phyloP scores from a whole-genome alignment of 2,888 invertebrate genomes.

The Caenorhabditis auriculariae region DNA sequence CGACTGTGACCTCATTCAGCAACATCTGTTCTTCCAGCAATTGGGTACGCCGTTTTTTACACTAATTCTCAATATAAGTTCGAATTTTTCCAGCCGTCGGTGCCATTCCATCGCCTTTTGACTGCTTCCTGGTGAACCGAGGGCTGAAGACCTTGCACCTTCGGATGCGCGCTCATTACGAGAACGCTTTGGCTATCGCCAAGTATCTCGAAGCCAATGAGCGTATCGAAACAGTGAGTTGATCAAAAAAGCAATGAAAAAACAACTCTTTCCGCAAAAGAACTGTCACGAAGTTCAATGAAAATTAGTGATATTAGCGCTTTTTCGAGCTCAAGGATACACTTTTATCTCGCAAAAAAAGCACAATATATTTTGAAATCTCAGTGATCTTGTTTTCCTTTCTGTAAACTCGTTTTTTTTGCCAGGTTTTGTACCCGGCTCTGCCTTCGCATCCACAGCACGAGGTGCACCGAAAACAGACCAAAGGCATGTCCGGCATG shows the following conservation, averaged over 20 bases:
- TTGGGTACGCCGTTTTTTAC: slow-evolving; percentile 29
- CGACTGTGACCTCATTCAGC: slow-evolving; percentile 75
- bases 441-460: slow-evolving; percentile 85
- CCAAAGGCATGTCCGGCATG: slow-evolving; percentile 84
- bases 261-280: background rate
- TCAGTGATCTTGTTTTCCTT: too few species aligned
- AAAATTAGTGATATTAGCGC: background rate
- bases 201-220: slow-evolving; percentile 80
- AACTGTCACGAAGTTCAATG: background rate
- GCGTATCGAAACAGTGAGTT: slow-evolving; percentile 74
- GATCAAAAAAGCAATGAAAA: background rate
- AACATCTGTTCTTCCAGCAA: slow-evolving; percentile 74
- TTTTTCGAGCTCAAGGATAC: too few species aligned
- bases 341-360: too few species aligned
- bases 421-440: slow-evolving; percentile 66
- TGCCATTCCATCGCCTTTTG: slow-evolving; percentile 91
- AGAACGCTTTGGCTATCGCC: slow-evolving; percentile 78
- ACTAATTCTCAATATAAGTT: background rate
- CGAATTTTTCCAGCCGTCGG: slow-evolving; percentile 75
- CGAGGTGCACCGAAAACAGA: slow-evolving; percentile 78
- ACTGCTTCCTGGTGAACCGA: slow-evolving; percentile 84
- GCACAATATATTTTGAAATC: too few species aligned
- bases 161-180: slow-evolving; percentile 85
- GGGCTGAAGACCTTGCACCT: slow-evolving; percentile 89
- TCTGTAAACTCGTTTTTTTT: background rate